Base-by-base conservation (phyloP, 2,113 vertebrate genomes). In the Chunga burmeisteri region DNA sequence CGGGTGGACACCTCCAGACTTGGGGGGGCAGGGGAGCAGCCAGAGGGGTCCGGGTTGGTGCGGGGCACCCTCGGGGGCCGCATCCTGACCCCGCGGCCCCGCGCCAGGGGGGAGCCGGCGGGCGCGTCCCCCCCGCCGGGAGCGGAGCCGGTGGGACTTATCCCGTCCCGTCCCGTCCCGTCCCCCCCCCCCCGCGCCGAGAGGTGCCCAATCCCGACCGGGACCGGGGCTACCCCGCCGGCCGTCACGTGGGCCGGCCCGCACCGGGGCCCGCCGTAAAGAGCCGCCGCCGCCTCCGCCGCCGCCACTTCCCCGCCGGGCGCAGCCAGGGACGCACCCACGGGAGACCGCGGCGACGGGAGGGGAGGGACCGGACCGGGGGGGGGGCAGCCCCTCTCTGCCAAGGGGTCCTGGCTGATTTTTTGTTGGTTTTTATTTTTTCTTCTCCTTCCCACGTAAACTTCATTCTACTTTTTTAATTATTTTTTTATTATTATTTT, bases 211-310 rank as follows among this genome's bases (percentile, higher is more conserved):
- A 80, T 71, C 91, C 93, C 25, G 42, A 50, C 58, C 87, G 93
- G 90, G 87, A 93, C 93, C 90, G 75, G 86, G 89, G 95, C 97
- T 97, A 98, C 98, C 98, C 72, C 86, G 62, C 94, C 85, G 63
- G 59, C 38, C 91, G 98, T 99, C 98, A 99, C 98, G 98, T 99
- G 98, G 97, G 88, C 49, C 94, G 79, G 86, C 70, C 95, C 96
- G 91, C 81, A 98, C 98, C 97, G 96, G 96, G 93, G 65, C 97
- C 96, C 75, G 96, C 96, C 68, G 97, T 97, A 97, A 98, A 98
- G 97, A 93, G 98, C 97, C 97, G 36, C 77, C 90, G 97, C 89
- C 97, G 90, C 90, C 18, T 20, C 47, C 93, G 88, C 89, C 91
- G 95, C 95, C 97, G 96, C 97, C 96, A 97, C 95, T 95, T 96